These are phyloP conservation scores for Eupristina koningsbergeri DNA, from an alignment of 1,140 invertebrate genomes.

Conservation along the genomic window DNA sequence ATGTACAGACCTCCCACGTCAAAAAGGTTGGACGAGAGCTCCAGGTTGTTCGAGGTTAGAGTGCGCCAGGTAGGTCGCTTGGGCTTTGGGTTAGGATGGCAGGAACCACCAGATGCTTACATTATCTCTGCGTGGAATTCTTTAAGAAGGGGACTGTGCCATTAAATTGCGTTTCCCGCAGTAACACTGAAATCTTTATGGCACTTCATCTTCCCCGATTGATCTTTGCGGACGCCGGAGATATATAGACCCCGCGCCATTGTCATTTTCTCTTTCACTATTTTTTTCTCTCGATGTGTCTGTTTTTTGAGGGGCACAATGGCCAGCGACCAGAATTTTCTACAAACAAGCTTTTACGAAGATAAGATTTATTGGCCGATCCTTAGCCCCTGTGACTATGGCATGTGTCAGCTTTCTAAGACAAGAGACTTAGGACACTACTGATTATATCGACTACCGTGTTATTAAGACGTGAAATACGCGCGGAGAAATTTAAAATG, in stretches of 20 bases:
- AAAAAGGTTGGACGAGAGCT: neutral
- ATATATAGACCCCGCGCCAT: constrained; percentile 32
- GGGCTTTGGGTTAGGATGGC: constrained; percentile 33
- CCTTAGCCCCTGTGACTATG: neutral
- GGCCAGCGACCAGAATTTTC: constrained; percentile 54
- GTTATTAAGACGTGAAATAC: constrained; percentile 19
- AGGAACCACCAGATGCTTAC: constrained; percentile 1
- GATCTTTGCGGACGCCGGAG: constrained; percentile 39
- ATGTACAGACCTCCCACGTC: constrained; percentile 40
- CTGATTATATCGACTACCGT: constrained; percentile 26
- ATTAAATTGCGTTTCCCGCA: constrained; percentile 47
- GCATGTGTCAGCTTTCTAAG: constrained; percentile 13
- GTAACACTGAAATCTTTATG: constrained; percentile 41
- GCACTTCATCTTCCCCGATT: constrained; percentile 47
- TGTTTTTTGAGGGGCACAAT: constrained; percentile 29
- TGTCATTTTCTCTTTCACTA: constrained; percentile 25
- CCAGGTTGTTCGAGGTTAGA: constrained; percentile 28
- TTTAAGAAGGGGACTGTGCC: constrained; percentile 21
- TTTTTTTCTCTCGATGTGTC: neutral
- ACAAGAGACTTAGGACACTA: constrained; percentile 9
- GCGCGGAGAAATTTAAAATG: neutral
- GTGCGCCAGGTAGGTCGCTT: constrained; percentile 40
- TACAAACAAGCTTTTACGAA: constrained; percentile 55
- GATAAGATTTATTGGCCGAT: constrained; percentile 47
- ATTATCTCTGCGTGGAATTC: constrained; percentile 29